Percentiles rank a stretch among this genome's conserved stretches.
Evolutionary conservation across 2,113 vertebrate genomes (phyloP).

Genomic region (Cettia cetti): DNA sequence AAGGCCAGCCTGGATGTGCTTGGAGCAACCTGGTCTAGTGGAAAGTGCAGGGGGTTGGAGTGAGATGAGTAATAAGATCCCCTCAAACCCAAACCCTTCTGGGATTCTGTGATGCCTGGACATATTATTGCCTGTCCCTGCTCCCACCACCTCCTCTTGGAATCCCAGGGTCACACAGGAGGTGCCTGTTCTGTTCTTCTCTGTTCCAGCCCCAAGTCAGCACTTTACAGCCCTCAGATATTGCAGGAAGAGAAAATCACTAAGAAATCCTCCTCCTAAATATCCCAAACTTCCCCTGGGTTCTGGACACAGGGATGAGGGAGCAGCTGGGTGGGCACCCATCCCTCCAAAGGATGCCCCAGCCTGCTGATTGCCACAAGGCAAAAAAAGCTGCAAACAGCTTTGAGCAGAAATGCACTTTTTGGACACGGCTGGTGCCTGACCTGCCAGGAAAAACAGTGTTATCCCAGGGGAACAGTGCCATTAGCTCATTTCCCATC

Average conservation of each 20-base stretch:
- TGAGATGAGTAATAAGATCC: background rate
- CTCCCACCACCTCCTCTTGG: background rate
- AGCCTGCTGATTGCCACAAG: fast-evolving
- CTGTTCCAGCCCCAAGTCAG: background rate
- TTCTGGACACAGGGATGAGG: background rate
- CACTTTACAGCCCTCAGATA: background rate
- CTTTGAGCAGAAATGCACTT: background rate
- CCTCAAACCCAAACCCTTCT: background rate
- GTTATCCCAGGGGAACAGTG: background rate
- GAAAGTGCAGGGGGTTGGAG: background rate
- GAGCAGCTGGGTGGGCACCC: fast-evolving
- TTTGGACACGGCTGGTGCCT: background rate
- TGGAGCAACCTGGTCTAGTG: background rate
- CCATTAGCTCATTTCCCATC: constrained; percentile 8
- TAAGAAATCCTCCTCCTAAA: background rate
- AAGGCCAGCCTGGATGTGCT: background rate
- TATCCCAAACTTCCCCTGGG: background rate
- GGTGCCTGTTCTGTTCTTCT: background rate
- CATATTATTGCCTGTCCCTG: background rate
- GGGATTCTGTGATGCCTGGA: background rate
- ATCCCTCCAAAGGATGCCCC: background rate
- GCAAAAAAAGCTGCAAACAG: background rate
- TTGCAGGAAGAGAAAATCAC: background rate
- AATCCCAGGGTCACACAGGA: background rate
- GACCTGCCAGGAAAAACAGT: background rate